These are phyloP conservation scores for Gymnarchus niloticus DNA, from an alignment of 2,113 vertebrate species.

Conservation along the genomic window DNA sequence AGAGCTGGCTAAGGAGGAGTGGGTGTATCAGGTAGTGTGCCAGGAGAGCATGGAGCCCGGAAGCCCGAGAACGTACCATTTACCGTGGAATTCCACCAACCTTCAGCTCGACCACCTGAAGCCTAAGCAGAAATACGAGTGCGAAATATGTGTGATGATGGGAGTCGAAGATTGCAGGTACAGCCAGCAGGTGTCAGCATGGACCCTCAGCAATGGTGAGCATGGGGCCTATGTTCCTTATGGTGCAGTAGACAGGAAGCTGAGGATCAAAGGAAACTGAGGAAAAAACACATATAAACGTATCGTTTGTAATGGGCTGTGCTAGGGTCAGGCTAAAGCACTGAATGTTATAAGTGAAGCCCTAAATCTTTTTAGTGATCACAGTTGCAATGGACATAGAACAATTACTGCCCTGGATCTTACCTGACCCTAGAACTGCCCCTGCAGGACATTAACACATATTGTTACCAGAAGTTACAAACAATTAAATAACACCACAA, in stretches of 20 bases:
- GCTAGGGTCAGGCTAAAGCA: no score
- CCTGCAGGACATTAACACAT: no score
- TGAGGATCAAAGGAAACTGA: background rate
- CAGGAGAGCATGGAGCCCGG: slow-evolving; percentile 46
- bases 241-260: background rate
- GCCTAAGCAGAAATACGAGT: slow-evolving; percentile 70
- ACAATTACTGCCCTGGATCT: no score
- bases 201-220: slow-evolving; percentile 82
- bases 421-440: no score
- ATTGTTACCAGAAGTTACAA: no score
- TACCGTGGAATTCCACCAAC: slow-evolving; percentile 63
- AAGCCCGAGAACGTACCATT: slow-evolving; percentile 43
- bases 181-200: slow-evolving; percentile 66
- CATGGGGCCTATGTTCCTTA: background rate
- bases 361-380: no score
- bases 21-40: slow-evolving; percentile 67
- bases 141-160: slow-evolving; percentile 66
- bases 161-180: slow-evolving; percentile 61
- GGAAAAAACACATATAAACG: no score
- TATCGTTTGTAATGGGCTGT: no score
- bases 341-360: no score
- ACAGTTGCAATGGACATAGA: no score
- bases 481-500: no score
- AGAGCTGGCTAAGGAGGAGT: slow-evolving; percentile 59
- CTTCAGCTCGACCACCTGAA: slow-evolving; percentile 59